phyloP scores from a whole-genome alignment of 2,888 invertebrate genomes.

The Aplocera efformata region DNA sequence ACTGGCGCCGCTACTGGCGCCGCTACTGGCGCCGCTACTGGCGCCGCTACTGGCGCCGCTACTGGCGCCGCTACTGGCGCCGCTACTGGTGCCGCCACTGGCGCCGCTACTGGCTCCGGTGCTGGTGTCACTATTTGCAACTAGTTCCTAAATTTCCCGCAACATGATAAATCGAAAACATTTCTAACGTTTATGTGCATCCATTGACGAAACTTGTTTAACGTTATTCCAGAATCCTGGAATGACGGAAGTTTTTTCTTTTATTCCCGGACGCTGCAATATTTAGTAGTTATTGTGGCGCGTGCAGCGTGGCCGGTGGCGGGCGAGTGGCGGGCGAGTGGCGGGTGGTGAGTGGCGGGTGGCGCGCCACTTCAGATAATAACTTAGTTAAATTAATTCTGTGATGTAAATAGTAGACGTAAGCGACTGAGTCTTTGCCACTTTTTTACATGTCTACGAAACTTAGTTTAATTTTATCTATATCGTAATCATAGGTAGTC shows the following conservation, averaged over 20 bases:
- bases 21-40: neutral
- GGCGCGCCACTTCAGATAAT: constrained; percentile 2
- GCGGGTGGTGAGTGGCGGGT: constrained; percentile 3
- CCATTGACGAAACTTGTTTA: constrained; percentile 19
- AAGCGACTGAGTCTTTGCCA: constrained; percentile 77
- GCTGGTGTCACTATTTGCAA: neutral
- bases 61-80: too few species aligned
- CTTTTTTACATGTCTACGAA: constrained; percentile 77
- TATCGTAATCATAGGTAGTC: constrained; percentile 49
- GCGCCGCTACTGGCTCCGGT: neutral
- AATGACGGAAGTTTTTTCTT: constrained; percentile 23
- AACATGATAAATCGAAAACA: constrained; percentile 7
- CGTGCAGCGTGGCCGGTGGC: neutral
- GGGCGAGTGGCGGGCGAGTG: neutral
- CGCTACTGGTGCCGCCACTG: neutral
- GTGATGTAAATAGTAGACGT: constrained; percentile 71
- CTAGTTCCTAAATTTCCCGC: too few species aligned
- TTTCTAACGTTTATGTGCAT: constrained; percentile 12
- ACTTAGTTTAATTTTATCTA: constrained; percentile 46
- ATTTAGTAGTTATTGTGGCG: neutral
- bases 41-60: too few species aligned
- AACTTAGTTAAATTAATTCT: constrained; percentile 34
- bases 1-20: too few species aligned
- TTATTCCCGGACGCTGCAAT: constrained; percentile 15
- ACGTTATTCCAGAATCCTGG: constrained; percentile 17